Conservation (phyloP, 2,888 invertebrate genomes). For the Sympetrum striolatum region DNA sequence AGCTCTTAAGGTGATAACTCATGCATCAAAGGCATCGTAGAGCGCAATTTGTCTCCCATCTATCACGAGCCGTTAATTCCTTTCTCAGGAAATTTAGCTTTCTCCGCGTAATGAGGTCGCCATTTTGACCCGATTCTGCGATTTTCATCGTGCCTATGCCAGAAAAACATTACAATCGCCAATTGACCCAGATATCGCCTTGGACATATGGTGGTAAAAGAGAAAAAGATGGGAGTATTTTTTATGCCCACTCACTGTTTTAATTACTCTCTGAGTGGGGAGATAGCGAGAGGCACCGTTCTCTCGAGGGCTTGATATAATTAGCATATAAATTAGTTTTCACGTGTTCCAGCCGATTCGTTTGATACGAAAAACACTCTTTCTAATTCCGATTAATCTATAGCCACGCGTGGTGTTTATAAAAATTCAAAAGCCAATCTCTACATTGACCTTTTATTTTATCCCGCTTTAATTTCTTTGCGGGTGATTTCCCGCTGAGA, state of each 20-base stretch:
- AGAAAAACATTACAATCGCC: not conserved
- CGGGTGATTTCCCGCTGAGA: too few relatives aligned
- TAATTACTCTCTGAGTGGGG: not conserved
- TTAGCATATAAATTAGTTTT: too few relatives aligned
- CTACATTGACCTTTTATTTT: too few relatives aligned
- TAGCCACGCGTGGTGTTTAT: too few relatives aligned
- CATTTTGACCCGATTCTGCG: not conserved
- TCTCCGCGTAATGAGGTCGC: not conserved
- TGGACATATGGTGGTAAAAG: not conserved
- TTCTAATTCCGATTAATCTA: too few relatives aligned
- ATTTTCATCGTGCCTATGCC: not conserved
- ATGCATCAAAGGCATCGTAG: not conserved
- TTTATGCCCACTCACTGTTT: not conserved
- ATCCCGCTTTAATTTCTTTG: too few relatives aligned
- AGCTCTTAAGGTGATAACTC: not conserved
- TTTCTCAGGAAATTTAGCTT: not conserved
- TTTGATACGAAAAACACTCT: too few relatives aligned
- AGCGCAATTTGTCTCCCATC: not conserved
- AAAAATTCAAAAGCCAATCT: too few relatives aligned
- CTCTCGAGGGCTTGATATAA: too few relatives aligned
- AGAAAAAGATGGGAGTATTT: not conserved
- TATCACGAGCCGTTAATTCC: not conserved
- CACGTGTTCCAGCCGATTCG: too few relatives aligned
- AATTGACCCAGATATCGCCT: not conserved
- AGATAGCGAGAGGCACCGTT: not conserved